Evolutionary conservation across 2,113 vertebrate species (phyloP).

Genomic region (Apus apus): DNA sequence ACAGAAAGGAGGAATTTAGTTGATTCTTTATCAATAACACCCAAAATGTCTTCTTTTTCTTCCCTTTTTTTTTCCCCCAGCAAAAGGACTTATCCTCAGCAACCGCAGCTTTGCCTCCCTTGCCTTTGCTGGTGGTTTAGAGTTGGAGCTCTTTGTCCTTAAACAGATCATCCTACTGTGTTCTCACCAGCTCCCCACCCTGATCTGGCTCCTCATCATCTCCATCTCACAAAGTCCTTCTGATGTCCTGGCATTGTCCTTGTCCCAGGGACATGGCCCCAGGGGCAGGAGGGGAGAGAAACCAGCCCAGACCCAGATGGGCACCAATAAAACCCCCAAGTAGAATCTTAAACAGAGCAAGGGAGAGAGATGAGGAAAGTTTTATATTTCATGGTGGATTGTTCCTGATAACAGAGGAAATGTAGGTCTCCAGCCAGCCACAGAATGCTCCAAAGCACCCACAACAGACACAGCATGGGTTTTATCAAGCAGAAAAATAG

Average conservation of each 20-base stretch:
- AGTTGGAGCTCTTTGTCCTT: not conserved
- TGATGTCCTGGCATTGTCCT: not conserved
- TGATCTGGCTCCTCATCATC: not conserved
- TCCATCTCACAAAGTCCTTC: not conserved
- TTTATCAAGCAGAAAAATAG: not conserved
- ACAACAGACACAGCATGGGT: accelerated
- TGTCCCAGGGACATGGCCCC: not conserved
- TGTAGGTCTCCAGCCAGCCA: not conserved
- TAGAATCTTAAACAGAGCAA: not conserved
- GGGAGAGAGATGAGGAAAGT: not conserved
- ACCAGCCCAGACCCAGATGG: not conserved
- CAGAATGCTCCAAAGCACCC: not conserved
- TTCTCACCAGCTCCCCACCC: not conserved
- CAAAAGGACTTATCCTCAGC: not conserved
- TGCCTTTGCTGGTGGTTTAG: not conserved
- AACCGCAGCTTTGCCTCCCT: not conserved
- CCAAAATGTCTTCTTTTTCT: not conserved
- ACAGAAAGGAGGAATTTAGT: not conserved
- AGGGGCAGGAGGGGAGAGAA: not conserved
- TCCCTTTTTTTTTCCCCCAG: not conserved
- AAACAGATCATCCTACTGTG: not conserved
- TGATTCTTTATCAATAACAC: not conserved
- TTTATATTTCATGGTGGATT: not conserved
- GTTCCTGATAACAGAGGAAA: not conserved
- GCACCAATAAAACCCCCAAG: not conserved